Percentiles rank a stretch among this genome's conserved stretches.
phyloP scores from a whole-genome alignment of 2,888 invertebrate genomes.

The Eilema sororculum region DNA sequence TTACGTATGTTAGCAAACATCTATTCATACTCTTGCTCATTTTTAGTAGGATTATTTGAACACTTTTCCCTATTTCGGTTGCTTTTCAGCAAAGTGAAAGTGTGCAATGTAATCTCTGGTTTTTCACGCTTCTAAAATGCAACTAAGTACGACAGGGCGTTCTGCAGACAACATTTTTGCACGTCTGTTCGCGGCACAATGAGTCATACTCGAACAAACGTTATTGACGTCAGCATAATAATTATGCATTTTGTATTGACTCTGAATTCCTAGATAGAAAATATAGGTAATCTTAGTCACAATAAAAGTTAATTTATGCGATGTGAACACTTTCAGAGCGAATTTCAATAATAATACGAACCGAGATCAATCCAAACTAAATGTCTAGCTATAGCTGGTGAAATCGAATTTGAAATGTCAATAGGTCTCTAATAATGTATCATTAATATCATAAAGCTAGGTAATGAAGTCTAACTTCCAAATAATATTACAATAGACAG shows the following conservation, averaged over 20 bases:
- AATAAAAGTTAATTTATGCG: neutral
- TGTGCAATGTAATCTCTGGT: slow-evolving; percentile 21
- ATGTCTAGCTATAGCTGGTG: neutral
- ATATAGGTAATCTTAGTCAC: neutral
- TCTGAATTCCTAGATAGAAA: slow-evolving; percentile 10
- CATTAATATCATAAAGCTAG: neutral
- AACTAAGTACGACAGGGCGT: slow-evolving; percentile 27
- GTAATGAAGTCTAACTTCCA: neutral
- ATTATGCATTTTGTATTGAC: slow-evolving; percentile 28
- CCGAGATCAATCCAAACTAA: neutral
- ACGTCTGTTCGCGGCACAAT: slow-evolving; percentile 55
- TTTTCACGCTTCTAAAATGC: slow-evolving; percentile 26
- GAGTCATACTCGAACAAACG: slow-evolving; percentile 50
- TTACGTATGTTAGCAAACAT: neutral
- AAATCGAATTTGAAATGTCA: neutral
- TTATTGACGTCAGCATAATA: slow-evolving; percentile 39
- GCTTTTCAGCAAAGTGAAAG: neutral
- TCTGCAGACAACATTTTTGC: slow-evolving; percentile 65
- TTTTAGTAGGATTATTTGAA: neutral
- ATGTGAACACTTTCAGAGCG: neutral
- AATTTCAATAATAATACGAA: neutral
- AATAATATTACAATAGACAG: neutral
- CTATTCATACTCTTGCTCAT: neutral
- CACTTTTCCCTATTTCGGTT: neutral
- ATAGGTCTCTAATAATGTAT: neutral